Conservation (phyloP, 2,888 invertebrate species). For the Heliothis peltigera region DNA sequence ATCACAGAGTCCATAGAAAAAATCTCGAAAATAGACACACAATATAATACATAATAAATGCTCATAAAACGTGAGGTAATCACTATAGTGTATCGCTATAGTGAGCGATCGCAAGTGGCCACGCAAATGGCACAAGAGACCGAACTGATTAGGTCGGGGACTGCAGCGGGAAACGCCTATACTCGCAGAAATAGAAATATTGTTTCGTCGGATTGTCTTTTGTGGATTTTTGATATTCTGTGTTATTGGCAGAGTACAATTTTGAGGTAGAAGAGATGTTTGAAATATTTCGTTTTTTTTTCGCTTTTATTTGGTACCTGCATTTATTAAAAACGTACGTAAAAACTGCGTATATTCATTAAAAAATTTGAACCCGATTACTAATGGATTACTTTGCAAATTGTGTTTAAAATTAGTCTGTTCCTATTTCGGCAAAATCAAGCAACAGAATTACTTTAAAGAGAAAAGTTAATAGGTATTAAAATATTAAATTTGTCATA, state of each 20-base stretch:
- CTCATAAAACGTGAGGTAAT: slow-evolving; percentile 62
- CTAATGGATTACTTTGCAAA: too few relatives aligned
- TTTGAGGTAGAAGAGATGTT: too few relatives aligned
- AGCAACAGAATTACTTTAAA: too few relatives aligned
- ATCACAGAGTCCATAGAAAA: background rate
- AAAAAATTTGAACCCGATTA: too few relatives aligned
- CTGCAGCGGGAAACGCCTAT: slow-evolving; percentile 74
- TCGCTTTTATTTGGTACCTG: too few relatives aligned
- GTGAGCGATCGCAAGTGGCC: slow-evolving; percentile 73
- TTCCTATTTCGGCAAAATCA: too few relatives aligned
- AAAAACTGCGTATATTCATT: too few relatives aligned
- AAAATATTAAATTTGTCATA: too few relatives aligned
- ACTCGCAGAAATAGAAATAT: slow-evolving; percentile 68
- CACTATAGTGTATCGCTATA: slow-evolving; percentile 62
- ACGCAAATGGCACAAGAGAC: slow-evolving; percentile 81
- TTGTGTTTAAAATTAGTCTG: too few relatives aligned
- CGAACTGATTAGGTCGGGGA: slow-evolving; percentile 84
- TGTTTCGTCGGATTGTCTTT: slow-evolving; percentile 56
- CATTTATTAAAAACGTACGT: too few relatives aligned
- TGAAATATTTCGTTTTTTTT: too few relatives aligned
- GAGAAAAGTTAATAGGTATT: too few relatives aligned
- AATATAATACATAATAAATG: slow-evolving; percentile 45
- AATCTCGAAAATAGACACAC: background rate
- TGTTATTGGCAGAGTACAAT: slow-evolving; percentile 15
- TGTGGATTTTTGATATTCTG: slow-evolving; percentile 28